These are phyloP conservation scores for Ceyx margarethae DNA, from an alignment of 2,113 vertebrate genomes.

Conservation along the genomic window DNA sequence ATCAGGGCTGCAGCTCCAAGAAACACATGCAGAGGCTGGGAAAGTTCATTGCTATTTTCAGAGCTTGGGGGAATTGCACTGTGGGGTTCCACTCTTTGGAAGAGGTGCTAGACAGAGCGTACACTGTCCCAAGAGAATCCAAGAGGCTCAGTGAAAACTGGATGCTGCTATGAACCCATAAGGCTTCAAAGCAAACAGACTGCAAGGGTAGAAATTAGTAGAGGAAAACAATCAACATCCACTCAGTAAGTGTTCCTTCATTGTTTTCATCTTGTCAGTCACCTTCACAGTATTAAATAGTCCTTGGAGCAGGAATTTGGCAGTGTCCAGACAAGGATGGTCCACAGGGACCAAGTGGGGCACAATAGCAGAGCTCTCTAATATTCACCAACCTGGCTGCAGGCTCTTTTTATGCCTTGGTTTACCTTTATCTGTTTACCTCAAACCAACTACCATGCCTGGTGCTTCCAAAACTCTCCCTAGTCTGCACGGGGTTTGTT, in stretches of 20 bases:
- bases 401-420: background rate
- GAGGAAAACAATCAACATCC: background rate
- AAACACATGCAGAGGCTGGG: slow-evolving; percentile 43
- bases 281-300: background rate
- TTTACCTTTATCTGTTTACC: background rate
- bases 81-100: background rate
- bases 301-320: background rate
- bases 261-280: background rate
- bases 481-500: background rate
- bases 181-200: background rate
- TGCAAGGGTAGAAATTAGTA: background rate
- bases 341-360: background rate
- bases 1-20: slow-evolving; percentile 23
- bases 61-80: background rate
- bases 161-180: background rate
- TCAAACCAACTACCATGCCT: background rate
- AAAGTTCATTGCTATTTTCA: slow-evolving; percentile 57
- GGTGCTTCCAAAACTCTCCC: background rate
- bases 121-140: background rate
- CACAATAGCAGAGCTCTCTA: fast-evolving
- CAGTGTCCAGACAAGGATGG: background rate
- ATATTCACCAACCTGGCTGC: background rate
- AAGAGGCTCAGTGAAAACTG: background rate
- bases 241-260: background rate
- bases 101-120: background rate